Evolutionary conservation across 2,797 vertebrate genomes (phyloP).

Genomic region (Myripristis jacobus): DNA sequence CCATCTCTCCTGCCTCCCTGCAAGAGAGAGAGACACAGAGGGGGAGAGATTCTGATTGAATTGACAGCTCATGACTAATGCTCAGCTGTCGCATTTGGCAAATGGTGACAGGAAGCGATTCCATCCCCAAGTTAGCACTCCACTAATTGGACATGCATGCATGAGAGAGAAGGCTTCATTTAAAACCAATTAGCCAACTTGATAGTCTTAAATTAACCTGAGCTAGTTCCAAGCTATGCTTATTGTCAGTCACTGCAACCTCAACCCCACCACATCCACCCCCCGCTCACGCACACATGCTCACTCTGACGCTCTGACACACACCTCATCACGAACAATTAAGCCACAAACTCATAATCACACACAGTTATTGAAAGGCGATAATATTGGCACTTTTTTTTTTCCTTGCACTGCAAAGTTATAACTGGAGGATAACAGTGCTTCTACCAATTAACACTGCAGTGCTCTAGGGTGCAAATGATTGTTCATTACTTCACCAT

Average conservation of each 20-base stretch:
- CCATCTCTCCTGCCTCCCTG: slow-evolving; percentile 23
- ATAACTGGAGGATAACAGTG: slow-evolving; percentile 41
- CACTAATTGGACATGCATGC: slow-evolving; percentile 70
- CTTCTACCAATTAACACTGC: slow-evolving; percentile 59
- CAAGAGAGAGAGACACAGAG: slow-evolving; percentile 2
- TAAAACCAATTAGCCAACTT: slow-evolving; percentile 78
- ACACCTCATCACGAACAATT: slow-evolving; percentile 51
- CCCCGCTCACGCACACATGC: slow-evolving; percentile 11
- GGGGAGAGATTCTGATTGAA: slow-evolving; percentile 47
- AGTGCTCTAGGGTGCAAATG: slow-evolving; percentile 47
- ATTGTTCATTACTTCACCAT: slow-evolving; percentile 49
- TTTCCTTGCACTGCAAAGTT: slow-evolving; percentile 8
- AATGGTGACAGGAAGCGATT: slow-evolving; percentile 55
- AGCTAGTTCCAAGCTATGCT: slow-evolving; percentile 45
- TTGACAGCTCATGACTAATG: slow-evolving; percentile 72
- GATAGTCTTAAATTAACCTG: slow-evolving; percentile 77
- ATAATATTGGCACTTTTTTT: slow-evolving; percentile 21
- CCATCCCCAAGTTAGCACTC: slow-evolving; percentile 54
- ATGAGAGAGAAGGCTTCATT: slow-evolving; percentile 68
- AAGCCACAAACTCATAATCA: slow-evolving; percentile 28
- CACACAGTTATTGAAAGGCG: slow-evolving; percentile 32
- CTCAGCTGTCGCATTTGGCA: slow-evolving; percentile 62
- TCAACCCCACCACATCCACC: slow-evolving; percentile 12
- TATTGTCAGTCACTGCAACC: slow-evolving; percentile 33
- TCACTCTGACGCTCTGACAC: slow-evolving; percentile 33